Percentiles rank a stretch among this genome's conserved stretches.
Conservation (phyloP, 2,888 invertebrate genomes). For the Prosopocoilus inquinatus region DNA sequence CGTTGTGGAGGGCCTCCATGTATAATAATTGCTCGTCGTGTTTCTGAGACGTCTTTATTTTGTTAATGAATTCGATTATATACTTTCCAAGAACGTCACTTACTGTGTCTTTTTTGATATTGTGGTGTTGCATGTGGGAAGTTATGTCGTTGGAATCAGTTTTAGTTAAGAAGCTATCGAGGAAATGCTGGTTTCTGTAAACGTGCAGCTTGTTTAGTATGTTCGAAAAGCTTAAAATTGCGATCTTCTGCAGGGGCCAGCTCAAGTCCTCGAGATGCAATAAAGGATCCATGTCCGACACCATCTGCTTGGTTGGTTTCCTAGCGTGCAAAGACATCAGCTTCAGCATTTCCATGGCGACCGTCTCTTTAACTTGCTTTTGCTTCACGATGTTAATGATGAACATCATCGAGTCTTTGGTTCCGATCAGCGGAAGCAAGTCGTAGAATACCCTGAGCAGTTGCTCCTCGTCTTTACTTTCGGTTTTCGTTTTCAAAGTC, state of each 20-base stretch:
- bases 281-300: constrained; percentile 44
- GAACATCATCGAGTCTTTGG: constrained; percentile 46
- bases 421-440: constrained; percentile 52
- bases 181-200: constrained; percentile 15
- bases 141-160: background rate
- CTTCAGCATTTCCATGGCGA: constrained; percentile 43
- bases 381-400: constrained; percentile 45
- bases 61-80: constrained; percentile 32
- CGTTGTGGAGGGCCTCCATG: constrained; percentile 52
- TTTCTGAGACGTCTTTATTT: constrained; percentile 32
- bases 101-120: background rate
- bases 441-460: constrained; percentile 45
- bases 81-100: constrained; percentile 33
- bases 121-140: background rate
- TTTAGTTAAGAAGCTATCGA: constrained; percentile 4
- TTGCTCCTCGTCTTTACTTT: constrained; percentile 23
- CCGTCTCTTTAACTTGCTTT: constrained; percentile 37
- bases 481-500: constrained; percentile 25
- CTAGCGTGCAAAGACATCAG: constrained; percentile 49
- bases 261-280: constrained; percentile 32
- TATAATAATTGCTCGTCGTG: constrained; percentile 48
- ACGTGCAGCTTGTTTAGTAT: constrained; percentile 45
- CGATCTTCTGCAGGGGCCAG: constrained; percentile 41
- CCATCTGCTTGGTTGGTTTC: constrained; percentile 45
- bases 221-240: constrained; percentile 50